Base-by-base conservation (phyloP, 1,140 invertebrate species). In the Saccostrea echinata region DNA sequence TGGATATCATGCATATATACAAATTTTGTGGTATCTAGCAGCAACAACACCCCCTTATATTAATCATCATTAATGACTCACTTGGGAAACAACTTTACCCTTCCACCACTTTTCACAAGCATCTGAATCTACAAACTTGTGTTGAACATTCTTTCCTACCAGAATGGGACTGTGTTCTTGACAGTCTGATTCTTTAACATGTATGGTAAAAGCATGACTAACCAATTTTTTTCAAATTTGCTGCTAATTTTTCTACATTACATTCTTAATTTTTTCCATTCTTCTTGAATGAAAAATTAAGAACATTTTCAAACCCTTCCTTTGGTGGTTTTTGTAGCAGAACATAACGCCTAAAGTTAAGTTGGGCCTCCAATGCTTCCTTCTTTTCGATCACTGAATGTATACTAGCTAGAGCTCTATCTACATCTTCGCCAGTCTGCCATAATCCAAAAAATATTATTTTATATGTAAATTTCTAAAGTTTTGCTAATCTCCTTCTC, bases 271-370 rank as follows among this genome's bases (percentile, higher is more conserved):
- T 71, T 71, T 27, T 71, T 71, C 64, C 64, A 71, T 71, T 71
- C 64, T 71, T n/a, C n/a, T 71, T 71, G 64, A 71, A 71, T 71
- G 64, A 71, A 71, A 71, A 71, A 71, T 71, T 71, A 27, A 27
- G 24, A 71, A 3, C 64, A 71, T 71, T 71, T 71, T 71, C 64
- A 71, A 71, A 71, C 64, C 64, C 64, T 71, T 71, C 61, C n/a
- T 64, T 64, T 18, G 61, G 61, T 64, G 61, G 61, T 64, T 64
- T 64, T 64, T 64, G 61, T 21, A 8, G 4, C 52, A 53, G 12
- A 64, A 64, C 61, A 64, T 64, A 64, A 8, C 61, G 61, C n/a
- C 61, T 64, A n/a, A 64, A 64, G n/a, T 64, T 64, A 64, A n/a
- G 61, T 8, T 64, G 61, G 61, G 61, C 61, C 61, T 13, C n/a